Conservation (phyloP, 2,797 vertebrate species). For the Epinephelus coioides region DNA sequence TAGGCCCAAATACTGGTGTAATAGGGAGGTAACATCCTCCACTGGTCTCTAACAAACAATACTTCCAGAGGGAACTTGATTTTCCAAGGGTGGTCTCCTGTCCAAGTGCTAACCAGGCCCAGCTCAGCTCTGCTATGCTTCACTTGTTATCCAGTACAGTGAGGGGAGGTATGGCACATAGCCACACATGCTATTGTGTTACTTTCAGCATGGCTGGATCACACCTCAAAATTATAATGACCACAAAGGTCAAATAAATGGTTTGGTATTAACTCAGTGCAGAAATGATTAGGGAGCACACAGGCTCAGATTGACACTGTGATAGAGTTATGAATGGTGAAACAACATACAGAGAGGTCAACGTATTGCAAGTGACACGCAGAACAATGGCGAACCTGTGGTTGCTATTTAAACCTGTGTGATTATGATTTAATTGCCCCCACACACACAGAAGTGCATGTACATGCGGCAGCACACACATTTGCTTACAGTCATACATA, state of each 20-base stretch:
- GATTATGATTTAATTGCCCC: constrained; percentile 80
- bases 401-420: constrained; percentile 74
- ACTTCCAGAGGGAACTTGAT: constrained; percentile 42
- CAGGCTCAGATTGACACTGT: constrained; percentile 54
- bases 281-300: constrained; percentile 64
- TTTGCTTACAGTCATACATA: constrained; percentile 35
- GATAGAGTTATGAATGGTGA: constrained; percentile 55
- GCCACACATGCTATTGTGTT: constrained; percentile 73
- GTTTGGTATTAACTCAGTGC: constrained; percentile 64
- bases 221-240: constrained; percentile 69
- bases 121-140: constrained; percentile 46
- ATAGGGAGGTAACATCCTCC: constrained; percentile 32
- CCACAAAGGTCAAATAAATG: constrained; percentile 73
- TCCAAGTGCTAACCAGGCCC: constrained; percentile 53
- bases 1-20: constrained; percentile 3
- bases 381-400: constrained; percentile 70
- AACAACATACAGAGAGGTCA: constrained; percentile 55
- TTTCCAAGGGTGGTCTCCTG: constrained; percentile 64
- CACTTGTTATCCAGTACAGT: constrained; percentile 45
- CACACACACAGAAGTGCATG: constrained; percentile 62
- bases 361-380: constrained; percentile 68
- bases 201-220: constrained; percentile 65
- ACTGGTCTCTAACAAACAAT: constrained; percentile 50
- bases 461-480: constrained; percentile 41
- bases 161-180: constrained; percentile 67